Conservation (phyloP, 2,797 vertebrate species). For the Bothrops alternatus region DNA sequence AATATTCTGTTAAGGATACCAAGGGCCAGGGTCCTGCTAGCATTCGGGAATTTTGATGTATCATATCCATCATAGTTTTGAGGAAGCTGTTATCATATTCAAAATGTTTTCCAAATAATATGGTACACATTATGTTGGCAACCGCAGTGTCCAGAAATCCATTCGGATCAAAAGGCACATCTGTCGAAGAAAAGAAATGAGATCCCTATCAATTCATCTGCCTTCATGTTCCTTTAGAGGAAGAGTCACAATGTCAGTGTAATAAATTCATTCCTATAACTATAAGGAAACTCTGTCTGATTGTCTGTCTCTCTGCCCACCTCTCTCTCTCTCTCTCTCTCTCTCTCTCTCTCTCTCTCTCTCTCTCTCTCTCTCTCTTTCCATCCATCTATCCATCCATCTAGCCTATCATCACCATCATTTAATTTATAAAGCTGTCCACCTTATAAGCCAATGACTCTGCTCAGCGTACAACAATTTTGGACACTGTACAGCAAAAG, state of each 20-base stretch:
- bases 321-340: no score
- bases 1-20: neutral
- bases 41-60: neutral
- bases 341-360: no score
- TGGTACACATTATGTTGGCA: neutral
- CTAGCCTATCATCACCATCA: no score
- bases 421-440: no score
- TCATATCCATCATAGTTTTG: neutral
- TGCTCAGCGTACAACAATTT: no score
- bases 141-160: neutral
- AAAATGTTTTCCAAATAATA: constrained; percentile 10
- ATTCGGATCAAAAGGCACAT: neutral
- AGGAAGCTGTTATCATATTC: neutral
- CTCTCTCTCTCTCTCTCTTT: no score
- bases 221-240: neutral
- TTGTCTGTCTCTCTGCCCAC: no score
- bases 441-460: no score
- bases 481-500: no score
- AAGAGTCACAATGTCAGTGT: rapidly evolving
- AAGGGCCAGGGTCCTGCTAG: neutral
- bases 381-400: no score
- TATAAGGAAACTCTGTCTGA: neutral
- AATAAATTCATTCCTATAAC: neutral
- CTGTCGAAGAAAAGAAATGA: neutral
- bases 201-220: neutral